Base-by-base conservation (phyloP, 2,113 vertebrate species). In the Prinia subflava region DNA sequence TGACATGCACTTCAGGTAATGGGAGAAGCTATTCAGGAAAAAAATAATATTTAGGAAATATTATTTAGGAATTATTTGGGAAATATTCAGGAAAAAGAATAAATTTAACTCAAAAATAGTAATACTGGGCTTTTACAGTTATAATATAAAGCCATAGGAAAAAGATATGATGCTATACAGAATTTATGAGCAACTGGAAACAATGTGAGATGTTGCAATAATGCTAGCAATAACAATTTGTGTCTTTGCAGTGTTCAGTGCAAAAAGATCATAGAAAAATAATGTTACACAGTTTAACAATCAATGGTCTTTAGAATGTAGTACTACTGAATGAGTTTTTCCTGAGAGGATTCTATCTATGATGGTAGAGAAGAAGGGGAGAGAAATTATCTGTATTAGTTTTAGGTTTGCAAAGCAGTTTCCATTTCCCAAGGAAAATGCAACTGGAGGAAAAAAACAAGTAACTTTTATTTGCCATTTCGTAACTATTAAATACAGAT, bases 241-340 rank as follows among this genome's bases (percentile, higher is more conserved):
- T 92, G 95, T 95, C 92, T 95, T 94, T 21, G 35, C 87, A 81
- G 55, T 92, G 39, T 91, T 91, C 94, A 93, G 88, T 74, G 77
- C 73, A 95, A 91, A 94, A 77, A 94, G 30, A 96, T 69, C 90
- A 96, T 49, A 95, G 77, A 89, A 96, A 92, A 96, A 96, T 57
- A 86, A 94, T 63, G 65, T 63, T 92, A 89, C 95, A 52, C 82
- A 84, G 69, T 94, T 96, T 93, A 97, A 84, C 50, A 96, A 55
- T 76, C 90, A 83, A 53, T 39, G 80, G 81, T 88, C 83, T 95
- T 93, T 87, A 92, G 63, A 95, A 94, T 70, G 77, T 89, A 91
- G 44, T 77, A 87, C 89, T 91, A 84, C 71, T 95, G 77, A 92
- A 89, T 83, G 64, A 17, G 4, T 65, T 71, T 87, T 88, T 82